Evolutionary conservation across 2,797 vertebrate species (phyloP).

Genomic region (Halcyon badia): DNA sequence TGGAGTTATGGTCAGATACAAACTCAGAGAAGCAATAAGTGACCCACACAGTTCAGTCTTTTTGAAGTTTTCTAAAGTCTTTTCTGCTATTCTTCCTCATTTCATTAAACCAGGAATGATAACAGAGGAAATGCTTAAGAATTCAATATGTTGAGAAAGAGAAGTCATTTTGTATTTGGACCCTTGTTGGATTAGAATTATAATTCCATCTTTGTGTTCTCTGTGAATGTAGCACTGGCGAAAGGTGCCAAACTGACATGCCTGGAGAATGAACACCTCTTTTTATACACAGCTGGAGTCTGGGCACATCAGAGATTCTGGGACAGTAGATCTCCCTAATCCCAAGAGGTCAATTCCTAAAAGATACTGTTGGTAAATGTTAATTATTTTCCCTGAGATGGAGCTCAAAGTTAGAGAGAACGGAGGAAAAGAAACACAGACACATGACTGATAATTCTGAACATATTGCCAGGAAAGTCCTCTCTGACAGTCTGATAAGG

Average conservation of each 20-base stretch:
- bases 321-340: background rate
- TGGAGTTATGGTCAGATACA: background rate
- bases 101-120: background rate
- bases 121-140: background rate
- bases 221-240: background rate
- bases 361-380: background rate
- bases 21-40: background rate
- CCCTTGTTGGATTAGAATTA: background rate
- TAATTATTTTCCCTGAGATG: background rate
- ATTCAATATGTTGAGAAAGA: background rate
- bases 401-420: background rate
- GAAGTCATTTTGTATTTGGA: background rate
- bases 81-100: background rate
- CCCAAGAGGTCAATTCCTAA: background rate
- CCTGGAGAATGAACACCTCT: background rate
- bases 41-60: background rate
- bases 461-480: background rate
- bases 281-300: background rate
- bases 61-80: background rate
- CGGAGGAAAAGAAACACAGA: background rate
- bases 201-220: background rate
- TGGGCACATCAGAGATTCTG: background rate
- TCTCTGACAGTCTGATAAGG: background rate
- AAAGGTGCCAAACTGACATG: conserved; percentile 19
- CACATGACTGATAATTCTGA: background rate